Conservation (phyloP, 2,797 vertebrate species). For the Lithobates pipiens region DNA sequence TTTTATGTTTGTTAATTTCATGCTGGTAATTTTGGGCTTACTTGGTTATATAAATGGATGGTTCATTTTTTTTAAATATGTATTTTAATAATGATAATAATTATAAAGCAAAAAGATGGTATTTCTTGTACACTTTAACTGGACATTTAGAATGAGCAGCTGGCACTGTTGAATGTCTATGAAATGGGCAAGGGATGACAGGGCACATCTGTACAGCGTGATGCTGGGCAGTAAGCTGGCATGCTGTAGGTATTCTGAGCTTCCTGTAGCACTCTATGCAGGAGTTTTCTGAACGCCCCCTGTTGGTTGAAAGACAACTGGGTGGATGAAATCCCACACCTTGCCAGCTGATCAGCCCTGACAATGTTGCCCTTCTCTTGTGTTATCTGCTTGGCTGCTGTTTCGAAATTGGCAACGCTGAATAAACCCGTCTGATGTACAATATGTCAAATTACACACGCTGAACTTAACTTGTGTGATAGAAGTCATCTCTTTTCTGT, state of each 20-base stretch:
- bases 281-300: slow-evolving; percentile 32
- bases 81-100: slow-evolving; percentile 42
- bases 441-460: slow-evolving; percentile 45
- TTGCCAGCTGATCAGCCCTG: slow-evolving; percentile 27
- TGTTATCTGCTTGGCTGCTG: slow-evolving; percentile 55
- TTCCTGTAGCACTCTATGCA: neutral
- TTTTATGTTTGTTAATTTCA: slow-evolving; percentile 28
- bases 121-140: neutral
- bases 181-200: neutral
- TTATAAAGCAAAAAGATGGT: slow-evolving; percentile 24
- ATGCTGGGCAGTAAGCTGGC: slow-evolving; percentile 33
- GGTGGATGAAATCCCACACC: slow-evolving; percentile 21
- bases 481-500: slow-evolving; percentile 43
- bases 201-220: slow-evolving; percentile 15
- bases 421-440: slow-evolving; percentile 42
- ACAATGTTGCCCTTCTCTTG: slow-evolving; percentile 30
- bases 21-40: slow-evolving; percentile 28
- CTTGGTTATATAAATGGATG: slow-evolving; percentile 19
- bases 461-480: slow-evolving; percentile 36
- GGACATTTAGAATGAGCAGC: neutral
- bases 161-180: slow-evolving; percentile 8
- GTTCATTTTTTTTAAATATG: slow-evolving; percentile 43
- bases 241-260: neutral
- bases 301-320: slow-evolving; percentile 39
- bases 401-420: slow-evolving; percentile 24